Evolutionary conservation across 2,888 invertebrate genomes (phyloP).

Genomic region (Brachynemurus nebulosus): DNA sequence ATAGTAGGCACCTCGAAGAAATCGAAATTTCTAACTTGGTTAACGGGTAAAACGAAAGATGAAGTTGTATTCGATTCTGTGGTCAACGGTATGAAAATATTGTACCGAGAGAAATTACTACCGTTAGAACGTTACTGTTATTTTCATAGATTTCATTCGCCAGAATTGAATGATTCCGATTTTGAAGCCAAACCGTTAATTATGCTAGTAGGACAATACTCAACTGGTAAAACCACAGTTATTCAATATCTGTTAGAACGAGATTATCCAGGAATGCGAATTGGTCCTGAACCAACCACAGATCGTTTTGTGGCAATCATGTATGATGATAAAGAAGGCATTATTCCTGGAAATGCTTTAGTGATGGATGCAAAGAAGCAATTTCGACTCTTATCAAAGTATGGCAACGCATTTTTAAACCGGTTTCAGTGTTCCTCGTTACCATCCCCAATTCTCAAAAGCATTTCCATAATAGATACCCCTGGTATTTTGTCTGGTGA

Average conservation of each 20-base stretch:
- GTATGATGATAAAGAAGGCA: slow-evolving; percentile 83
- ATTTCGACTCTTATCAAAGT: slow-evolving; percentile 89
- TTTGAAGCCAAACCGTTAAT: slow-evolving; percentile 99
- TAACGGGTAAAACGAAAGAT: slow-evolving; percentile 60
- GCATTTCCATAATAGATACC: slow-evolving; percentile 94
- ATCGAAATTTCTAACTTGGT: no score
- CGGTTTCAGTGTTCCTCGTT: slow-evolving; percentile 92
- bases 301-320: slow-evolving; percentile 97
- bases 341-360: slow-evolving; percentile 94
- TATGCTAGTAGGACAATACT: slow-evolving; percentile 92
- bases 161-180: slow-evolving; percentile 91
- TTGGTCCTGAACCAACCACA: slow-evolving; percentile 98
- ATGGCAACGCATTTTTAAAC: slow-evolving; percentile 96
- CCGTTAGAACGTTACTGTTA: slow-evolving; percentile 82
- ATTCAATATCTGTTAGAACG: slow-evolving; percentile 83
- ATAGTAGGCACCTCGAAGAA: no score
- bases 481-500: slow-evolving; percentile 95
- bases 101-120: slow-evolving; percentile 79
- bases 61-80: slow-evolving; percentile 79
- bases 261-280: slow-evolving; percentile 95
- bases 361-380: slow-evolving; percentile 98
- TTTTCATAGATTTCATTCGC: slow-evolving; percentile 93
- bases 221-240: slow-evolving; percentile 95
- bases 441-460: slow-evolving; percentile 79
- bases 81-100: slow-evolving; percentile 84